A percentile compares a stretch with the other conserved stretches of the same genome.
Evolutionary conservation across 2,113 vertebrate species (phyloP).

Genomic region (Forbesichthys papilliferus): DNA sequence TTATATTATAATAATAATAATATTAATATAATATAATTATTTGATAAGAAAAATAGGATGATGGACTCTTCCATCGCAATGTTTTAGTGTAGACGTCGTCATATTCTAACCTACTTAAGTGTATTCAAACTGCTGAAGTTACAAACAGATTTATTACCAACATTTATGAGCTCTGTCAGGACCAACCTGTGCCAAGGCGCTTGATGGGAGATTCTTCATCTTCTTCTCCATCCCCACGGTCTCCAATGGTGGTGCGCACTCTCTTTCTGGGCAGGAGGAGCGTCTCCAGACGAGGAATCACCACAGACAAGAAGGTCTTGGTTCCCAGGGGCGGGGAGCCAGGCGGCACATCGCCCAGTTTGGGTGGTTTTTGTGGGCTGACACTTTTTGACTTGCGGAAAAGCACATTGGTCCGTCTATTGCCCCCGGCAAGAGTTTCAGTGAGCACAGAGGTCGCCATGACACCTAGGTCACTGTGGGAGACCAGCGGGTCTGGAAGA

Average conservation of each 20-base stretch:
- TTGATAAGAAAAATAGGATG: too few relatives aligned
- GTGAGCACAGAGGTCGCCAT: conserved; percentile 83
- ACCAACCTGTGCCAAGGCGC: conserved; percentile 89
- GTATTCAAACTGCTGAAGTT: background rate
- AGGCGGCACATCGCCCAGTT: conserved; percentile 80
- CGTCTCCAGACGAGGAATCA: conserved; percentile 97
- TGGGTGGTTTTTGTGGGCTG: conserved; percentile 91
- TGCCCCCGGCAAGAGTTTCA: conserved; percentile 83
- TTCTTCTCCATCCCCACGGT: conserved; percentile 84
- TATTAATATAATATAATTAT: too few relatives aligned
- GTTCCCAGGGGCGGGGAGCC: conserved; percentile 87
- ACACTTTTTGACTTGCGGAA: conserved; percentile 95
- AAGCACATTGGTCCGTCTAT: conserved; percentile 87
- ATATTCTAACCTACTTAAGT: background rate
- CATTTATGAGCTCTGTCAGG: background rate
- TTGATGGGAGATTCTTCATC: conserved; percentile 89
- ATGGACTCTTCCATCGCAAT: too few relatives aligned
- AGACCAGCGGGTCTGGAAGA: conserved; percentile 80
- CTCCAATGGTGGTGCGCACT: conserved; percentile 86
- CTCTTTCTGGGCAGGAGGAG: conserved; percentile 95
- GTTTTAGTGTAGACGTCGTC: too few relatives aligned
- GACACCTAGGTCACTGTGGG: conserved; percentile 79
- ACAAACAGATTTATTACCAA: background rate
- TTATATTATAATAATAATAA: too few relatives aligned
- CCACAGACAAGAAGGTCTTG: conserved; percentile 98